Conservation (phyloP, 1,140 invertebrate species). For the Neotoxoptera formosana region DNA sequence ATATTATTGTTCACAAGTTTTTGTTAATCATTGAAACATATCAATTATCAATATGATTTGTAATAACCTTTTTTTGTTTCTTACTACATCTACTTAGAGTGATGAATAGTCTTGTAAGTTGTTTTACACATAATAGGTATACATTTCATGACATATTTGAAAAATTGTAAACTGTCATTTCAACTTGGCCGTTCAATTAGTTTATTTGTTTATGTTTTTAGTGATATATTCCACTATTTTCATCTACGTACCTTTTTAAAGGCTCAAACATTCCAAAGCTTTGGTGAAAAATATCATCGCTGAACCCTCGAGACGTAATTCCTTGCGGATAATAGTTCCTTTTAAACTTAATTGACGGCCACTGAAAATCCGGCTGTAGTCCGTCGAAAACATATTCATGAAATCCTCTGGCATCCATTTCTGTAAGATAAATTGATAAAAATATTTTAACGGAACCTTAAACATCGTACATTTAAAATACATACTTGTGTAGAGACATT, state of each 20-base stretch:
- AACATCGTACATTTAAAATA: background rate
- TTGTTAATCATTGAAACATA: background rate
- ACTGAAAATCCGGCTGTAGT: conserved; percentile 60
- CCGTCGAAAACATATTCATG: conserved; percentile 66
- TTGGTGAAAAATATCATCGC: conserved; percentile 55
- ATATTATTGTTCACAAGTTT: background rate
- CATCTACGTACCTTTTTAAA: conserved; percentile 32
- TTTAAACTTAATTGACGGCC: conserved; percentile 51
- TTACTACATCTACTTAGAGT: background rate
- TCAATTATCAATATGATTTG: background rate
- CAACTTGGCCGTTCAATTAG: background rate
- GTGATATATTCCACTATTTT: background rate
- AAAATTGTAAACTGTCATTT: background rate
- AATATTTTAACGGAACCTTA: background rate
- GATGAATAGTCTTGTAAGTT: too few species aligned
- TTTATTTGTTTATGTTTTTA: background rate
- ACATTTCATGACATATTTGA: background rate
- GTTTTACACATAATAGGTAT: background rate
- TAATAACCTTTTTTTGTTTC: background rate
- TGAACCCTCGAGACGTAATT: conserved; percentile 58
- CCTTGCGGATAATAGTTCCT: conserved; percentile 55
- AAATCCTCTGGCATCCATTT: conserved; percentile 65
- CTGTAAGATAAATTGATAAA: conserved; percentile 46
- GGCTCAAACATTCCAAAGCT: conserved; percentile 57
- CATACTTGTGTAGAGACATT: background rate